These are phyloP conservation scores for Eurosta solidaginis DNA, from an alignment of 1,140 invertebrate genomes.

Conservation along the genomic window DNA sequence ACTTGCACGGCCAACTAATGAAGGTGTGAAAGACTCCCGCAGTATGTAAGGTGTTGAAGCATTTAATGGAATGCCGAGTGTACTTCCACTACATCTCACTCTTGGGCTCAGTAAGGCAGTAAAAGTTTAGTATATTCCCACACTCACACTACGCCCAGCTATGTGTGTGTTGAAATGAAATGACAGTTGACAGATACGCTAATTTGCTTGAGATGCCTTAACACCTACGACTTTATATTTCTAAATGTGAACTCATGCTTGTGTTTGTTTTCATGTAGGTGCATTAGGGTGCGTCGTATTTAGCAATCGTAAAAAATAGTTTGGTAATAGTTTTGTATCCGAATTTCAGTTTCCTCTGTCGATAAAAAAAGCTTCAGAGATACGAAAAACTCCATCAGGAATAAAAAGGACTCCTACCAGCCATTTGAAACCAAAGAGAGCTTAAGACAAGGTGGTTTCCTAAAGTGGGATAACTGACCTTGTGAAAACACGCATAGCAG, in stretches of 20 bases:
- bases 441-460: no score
- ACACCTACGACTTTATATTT: background rate
- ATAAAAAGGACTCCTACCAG: no score
- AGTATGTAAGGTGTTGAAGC: slow-evolving; percentile 17
- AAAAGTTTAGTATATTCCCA: background rate
- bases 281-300: no score
- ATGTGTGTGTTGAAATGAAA: background rate
- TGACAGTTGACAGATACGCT: slow-evolving; percentile 28
- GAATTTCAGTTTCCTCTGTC: no score
- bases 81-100: background rate
- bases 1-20: slow-evolving; percentile 20
- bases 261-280: background rate
- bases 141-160: background rate
- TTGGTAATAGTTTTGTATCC: no score
- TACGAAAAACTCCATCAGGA: no score
- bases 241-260: background rate
- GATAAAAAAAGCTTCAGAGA: no score
- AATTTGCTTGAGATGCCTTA: slow-evolving; percentile 18
- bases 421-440: no score
- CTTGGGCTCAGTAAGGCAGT: background rate
- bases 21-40: slow-evolving; percentile 15
- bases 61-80: slow-evolving; percentile 13
- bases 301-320: no score
- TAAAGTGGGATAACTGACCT: no score
- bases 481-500: no score